Evolutionary conservation across 2,888 invertebrate species (phyloP).

Genomic region (Eudasyphora cyanicolor): DNA sequence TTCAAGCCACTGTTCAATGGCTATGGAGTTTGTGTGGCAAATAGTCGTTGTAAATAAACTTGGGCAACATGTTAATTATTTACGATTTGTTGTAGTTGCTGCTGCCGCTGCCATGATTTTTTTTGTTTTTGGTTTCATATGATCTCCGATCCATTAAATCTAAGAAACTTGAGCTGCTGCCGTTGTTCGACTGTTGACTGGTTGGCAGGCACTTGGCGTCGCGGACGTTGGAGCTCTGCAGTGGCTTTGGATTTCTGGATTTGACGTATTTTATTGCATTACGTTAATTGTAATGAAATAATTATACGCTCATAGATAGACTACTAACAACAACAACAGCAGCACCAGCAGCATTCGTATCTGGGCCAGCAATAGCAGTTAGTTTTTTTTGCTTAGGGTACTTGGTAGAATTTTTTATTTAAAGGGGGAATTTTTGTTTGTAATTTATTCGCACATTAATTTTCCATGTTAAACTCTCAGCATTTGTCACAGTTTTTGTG

Average conservation of each 20-base stretch:
- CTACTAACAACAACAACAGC: background rate
- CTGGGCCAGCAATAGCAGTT: background rate
- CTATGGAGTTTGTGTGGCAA: background rate
- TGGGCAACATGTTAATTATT: constrained; percentile 66
- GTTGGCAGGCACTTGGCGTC: background rate
- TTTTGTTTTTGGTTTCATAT: constrained; percentile 30
- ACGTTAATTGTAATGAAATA: constrained; percentile 63
- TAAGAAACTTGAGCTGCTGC: constrained; percentile 55
- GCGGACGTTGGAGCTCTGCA: background rate
- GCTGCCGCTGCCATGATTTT: background rate
- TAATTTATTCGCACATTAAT: constrained; percentile 55
- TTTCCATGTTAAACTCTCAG: constrained; percentile 39
- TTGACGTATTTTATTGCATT: constrained; percentile 59
- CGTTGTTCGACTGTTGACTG: background rate
- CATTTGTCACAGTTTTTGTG: constrained; percentile 42
- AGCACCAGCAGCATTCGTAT: background rate
- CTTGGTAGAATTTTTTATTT: background rate
- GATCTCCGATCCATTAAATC: constrained; percentile 39
- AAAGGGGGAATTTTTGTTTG: background rate
- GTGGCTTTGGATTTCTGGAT: constrained; percentile 28
- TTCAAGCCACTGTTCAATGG: background rate
- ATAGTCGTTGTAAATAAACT: constrained; percentile 36
- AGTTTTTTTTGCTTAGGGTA: background rate
- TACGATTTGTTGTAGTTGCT: constrained; percentile 51
- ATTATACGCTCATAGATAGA: constrained; percentile 30